Evolutionary conservation across 2,113 vertebrate genomes (phyloP).

Genomic region (Coreoperca whiteheadi): DNA sequence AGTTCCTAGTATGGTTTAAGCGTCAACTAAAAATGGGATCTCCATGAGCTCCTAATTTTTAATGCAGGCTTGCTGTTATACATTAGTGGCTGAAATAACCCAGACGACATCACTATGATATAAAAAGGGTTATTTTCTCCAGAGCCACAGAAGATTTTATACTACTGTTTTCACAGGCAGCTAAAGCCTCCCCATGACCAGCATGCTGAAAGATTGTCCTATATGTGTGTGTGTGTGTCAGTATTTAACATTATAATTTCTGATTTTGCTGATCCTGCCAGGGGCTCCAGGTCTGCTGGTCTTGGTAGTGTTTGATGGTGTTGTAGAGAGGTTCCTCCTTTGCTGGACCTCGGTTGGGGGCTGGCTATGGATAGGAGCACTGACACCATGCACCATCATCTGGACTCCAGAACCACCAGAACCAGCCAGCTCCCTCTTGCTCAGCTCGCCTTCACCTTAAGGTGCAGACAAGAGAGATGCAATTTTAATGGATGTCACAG

Average conservation of each 20-base stretch:
- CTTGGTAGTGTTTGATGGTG: conserved; percentile 2
- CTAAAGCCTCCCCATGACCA: background rate
- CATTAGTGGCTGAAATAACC: background rate
- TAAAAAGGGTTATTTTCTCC: background rate
- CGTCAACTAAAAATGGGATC: background rate
- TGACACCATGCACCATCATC: conserved; percentile 63
- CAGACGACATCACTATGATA: background rate
- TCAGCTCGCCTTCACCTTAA: conserved; percentile 31
- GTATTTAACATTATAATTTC: conserved; percentile 92
- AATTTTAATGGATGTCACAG: background rate
- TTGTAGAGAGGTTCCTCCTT: conserved; percentile 68
- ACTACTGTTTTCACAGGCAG: background rate
- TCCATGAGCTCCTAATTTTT: background rate
- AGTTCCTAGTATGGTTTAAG: too few relatives aligned
- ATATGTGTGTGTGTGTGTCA: conserved; percentile 54
- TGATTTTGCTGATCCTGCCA: conserved; percentile 76
- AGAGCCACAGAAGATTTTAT: background rate
- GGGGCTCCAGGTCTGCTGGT: conserved; percentile 23
- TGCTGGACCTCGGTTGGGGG: conserved; percentile 52
- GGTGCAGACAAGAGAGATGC: conserved; percentile 20
- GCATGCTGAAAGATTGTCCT: background rate
- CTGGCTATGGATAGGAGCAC: conserved; percentile 57
- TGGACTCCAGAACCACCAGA: conserved; percentile 20
- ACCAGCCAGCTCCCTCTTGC: conserved; percentile 24
- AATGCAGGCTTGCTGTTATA: background rate